Base-by-base conservation (phyloP, 2,797 vertebrate genomes). In the Sebastes matsubarae region DNA sequence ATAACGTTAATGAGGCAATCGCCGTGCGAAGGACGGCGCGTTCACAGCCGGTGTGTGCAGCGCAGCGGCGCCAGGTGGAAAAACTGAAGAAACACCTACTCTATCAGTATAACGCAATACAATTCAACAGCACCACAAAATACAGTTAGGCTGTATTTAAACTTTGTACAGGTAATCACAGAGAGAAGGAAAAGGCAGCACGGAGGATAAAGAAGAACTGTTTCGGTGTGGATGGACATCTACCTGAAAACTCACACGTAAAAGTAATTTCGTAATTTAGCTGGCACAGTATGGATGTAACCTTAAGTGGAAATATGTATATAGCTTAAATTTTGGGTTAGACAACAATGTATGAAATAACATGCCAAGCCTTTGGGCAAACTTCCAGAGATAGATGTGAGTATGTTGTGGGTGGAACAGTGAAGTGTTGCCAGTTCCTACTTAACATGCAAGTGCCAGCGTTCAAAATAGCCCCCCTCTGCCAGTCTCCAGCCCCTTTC, bases 371-470 rank as follows among this genome's bases (percentile, higher is more conserved):
- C 46, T 87, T 22, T 7, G 20, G 82, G 52, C 50, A 67, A 68
- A 38, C 29, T 3, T 85, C 69, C 78, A 75, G 70, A 68, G 46
- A 70, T 32, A 54, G 72, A 69, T 55, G 57, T 2, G 16, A 65
- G 29, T 25, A 55, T 60, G 70, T 42, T 81, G 38, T 12, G 25
- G 61, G 16, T 42, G 60, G 63, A 81, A 75, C 81, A 87, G n/a
- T 73, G 9, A 84, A 60, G 64, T 77, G 66, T 50, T 71, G 80
- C 84, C 83, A 87, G 82, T 61, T 88, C 67, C 80, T 80, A 86
- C 77, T 91, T 92, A 84, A 91, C 92, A 79, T 83, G 75, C 60
- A 81, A 79, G 82, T 91, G 92, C 58, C 50, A 90, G 70, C 38
- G 82, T 91, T 91, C 46, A 87, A 92, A 93, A 93, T 93, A 92